Base-by-base conservation (phyloP, 2,113 vertebrate species). In the Glaucomys volans region DNA sequence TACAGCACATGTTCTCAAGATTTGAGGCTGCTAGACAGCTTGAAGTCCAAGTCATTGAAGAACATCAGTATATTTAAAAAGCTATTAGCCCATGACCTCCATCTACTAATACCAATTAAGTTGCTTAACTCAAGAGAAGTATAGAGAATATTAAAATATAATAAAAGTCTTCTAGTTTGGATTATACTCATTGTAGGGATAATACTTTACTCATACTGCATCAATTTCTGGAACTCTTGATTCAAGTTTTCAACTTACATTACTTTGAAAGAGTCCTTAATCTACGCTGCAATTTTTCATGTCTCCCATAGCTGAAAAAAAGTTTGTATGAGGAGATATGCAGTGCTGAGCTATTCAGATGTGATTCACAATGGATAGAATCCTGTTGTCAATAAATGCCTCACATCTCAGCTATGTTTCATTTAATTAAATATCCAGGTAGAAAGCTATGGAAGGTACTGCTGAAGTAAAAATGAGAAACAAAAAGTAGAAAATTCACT, bases 401-500 rank as follows among this genome's bases (percentile, higher is more conserved):
- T 92, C 81, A 52, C 10, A 54, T 40, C 52, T 90, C 20, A 87
- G 20, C 24, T 82, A 79, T 67, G 11, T 93, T 94, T 93, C 71
- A 13, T 72, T 83, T 57, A 80, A 77, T 91, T 82, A 81, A 52
- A 44, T 50, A 75, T 64, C 22, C 42, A 96, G 22, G 30, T 69
- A 74, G 64, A 93, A 79, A 86, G 16, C 30, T 40, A 69, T 59
- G 74, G 11, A 92, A 84, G 42, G 1, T 64, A 71, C 9, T 83
- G 14, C 14, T 76, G 24, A 90, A 83, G 69, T 47, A 77, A 92
- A 95, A 40, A 85, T 35, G n/a, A 91, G 72, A 90, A 90, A 79
- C 16, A 74, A 76, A 79, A 54, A 14, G 8, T 11, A 74, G 22
- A 88, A 67, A 90, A 79, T 77, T 72, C 12, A 88, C 9, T 69